A percentile compares a stretch with the other conserved stretches of the same genome.
These are phyloP conservation scores for Drosophila seguyi DNA, from an alignment of 1,140 invertebrate genomes.

Conservation along the genomic window DNA sequence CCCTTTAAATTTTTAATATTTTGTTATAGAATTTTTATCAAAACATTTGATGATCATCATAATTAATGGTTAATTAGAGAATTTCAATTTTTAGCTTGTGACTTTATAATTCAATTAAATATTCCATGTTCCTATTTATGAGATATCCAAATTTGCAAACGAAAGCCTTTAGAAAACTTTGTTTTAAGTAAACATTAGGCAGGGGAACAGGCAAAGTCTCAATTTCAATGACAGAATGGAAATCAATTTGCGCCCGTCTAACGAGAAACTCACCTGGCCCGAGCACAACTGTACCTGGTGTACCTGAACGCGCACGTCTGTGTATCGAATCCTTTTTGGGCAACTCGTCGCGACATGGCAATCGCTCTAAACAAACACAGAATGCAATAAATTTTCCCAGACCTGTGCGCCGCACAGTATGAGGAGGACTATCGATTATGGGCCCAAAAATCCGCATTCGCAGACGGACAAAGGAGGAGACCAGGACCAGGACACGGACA, in stretches of 20 bases:
- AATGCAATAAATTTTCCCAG: slow-evolving; percentile 76
- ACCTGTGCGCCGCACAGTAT: not conserved
- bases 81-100: not conserved
- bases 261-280: slow-evolving; percentile 13
- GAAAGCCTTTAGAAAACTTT: not conserved
- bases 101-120: not conserved
- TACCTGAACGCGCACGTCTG: slow-evolving; percentile 40
- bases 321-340: slow-evolving; percentile 45
- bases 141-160: not conserved
- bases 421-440: slow-evolving; percentile 70
- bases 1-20: not conserved
- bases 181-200: not conserved
- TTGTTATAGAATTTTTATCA: not conserved
- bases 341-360: slow-evolving; percentile 56
- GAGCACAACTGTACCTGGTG: slow-evolving; percentile 62
- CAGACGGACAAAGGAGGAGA: slow-evolving; percentile 41
- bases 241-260: slow-evolving; percentile 24
- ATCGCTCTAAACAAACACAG: slow-evolving; percentile 80
- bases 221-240: slow-evolving; percentile 5
- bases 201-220: not conserved
- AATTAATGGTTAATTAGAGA: not conserved
- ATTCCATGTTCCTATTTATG: not conserved
- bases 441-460: slow-evolving; percentile 52
- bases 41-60: not conserved
- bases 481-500: slow-evolving; percentile 4